Percentiles rank a stretch among this genome's conserved stretches.
phyloP scores from a whole-genome alignment of 2,113 vertebrate genomes.

The Myiagra hebetior region DNA sequence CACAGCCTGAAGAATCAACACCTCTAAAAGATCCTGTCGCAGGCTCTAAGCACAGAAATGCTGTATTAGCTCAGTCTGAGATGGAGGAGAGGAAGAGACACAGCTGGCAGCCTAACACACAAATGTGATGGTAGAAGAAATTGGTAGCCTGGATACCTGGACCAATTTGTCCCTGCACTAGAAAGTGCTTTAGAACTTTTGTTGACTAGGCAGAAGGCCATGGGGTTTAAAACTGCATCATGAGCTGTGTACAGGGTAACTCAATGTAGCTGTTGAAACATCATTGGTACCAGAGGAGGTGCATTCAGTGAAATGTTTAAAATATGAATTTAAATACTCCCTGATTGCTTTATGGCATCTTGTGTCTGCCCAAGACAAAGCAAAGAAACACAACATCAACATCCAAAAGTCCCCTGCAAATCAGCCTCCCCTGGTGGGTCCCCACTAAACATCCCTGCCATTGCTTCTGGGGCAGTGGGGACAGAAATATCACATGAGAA shows the following conservation, averaged over 20 bases:
- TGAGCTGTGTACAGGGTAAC: neutral
- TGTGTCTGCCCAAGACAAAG: neutral
- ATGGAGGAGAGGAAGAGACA: neutral
- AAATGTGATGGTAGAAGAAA: neutral
- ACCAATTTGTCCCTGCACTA: neutral
- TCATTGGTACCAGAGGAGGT: neutral
- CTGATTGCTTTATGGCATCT: neutral
- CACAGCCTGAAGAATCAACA: neutral
- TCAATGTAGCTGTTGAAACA: neutral
- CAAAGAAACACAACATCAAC: neutral
- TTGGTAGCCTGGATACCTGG: neutral
- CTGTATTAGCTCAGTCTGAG: neutral
- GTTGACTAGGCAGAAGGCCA: neutral
- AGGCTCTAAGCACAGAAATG: neutral
- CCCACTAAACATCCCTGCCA: neutral
- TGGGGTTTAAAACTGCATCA: neutral
- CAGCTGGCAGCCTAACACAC: neutral
- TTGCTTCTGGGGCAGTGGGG: neutral
- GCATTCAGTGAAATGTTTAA: neutral
- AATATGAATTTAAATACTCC: neutral
- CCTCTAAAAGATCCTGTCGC: neutral
- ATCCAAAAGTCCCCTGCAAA: neutral
- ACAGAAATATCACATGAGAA: neutral
- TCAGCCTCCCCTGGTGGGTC: neutral
- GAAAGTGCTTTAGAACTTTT: neutral